These are phyloP conservation scores for Sitta carolinensis DNA, from an alignment of 2,797 vertebrate species.

Conservation along the genomic window DNA sequence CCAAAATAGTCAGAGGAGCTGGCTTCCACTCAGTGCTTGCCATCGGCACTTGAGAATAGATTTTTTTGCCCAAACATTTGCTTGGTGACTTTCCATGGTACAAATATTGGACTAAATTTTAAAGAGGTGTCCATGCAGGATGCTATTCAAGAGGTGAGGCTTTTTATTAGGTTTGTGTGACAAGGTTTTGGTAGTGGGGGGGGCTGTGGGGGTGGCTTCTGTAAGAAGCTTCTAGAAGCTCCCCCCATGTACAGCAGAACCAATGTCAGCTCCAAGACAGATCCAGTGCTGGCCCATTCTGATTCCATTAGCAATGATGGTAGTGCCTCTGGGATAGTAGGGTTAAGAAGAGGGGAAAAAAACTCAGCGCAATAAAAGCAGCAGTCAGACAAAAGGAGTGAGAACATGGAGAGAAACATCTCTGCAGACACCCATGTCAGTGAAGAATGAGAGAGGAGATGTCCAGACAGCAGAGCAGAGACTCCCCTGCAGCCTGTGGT, in stretches of 20 bases:
- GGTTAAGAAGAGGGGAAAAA: rapidly evolving
- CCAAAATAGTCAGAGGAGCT: not conserved
- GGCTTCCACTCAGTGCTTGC: not conserved
- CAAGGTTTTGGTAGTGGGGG: not conserved
- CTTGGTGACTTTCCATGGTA: not conserved
- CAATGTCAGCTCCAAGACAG: rapidly evolving
- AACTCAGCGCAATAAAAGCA: not conserved
- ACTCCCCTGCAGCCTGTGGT: not conserved
- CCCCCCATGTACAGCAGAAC: not conserved
- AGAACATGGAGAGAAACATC: not conserved
- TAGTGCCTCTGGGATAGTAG: not conserved
- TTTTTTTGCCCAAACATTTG: not conserved
- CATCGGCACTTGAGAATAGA: not conserved
- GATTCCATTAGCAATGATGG: not conserved
- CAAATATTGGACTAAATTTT: not conserved
- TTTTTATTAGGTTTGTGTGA: not conserved
- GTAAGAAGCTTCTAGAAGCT: not conserved
- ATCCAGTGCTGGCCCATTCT: not conserved
- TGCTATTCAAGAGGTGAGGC: not conserved
- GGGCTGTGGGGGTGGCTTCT: not conserved
- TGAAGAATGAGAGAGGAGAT: not conserved
- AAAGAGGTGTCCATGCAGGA: not conserved
- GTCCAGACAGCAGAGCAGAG: not conserved
- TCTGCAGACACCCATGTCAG: not conserved
- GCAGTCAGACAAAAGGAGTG: not conserved